Evolutionary conservation across 30 jellyfish, hydroid and myxozoan genomes (phyloP), one percentile per base, ranked within the genome.

Genomic region (Nemopilema nomurai): DNA sequence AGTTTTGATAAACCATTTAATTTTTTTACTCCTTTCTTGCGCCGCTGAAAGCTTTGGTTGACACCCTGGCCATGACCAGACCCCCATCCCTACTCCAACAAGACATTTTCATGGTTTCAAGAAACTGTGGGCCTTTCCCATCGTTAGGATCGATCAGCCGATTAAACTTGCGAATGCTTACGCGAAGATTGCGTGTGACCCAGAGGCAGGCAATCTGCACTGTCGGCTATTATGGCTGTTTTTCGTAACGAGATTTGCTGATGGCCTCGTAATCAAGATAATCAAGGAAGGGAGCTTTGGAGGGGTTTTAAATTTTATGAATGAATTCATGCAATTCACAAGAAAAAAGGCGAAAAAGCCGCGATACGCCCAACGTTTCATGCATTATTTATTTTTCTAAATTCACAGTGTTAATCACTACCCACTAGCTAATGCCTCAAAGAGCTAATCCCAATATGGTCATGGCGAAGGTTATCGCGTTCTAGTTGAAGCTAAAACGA

Each of bases 351-450:
- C 9, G 31, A 23, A 32, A 53, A 74, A 72, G 57, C 76, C 20
- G 57, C 49, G n/a, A 76, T 24, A 76, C 25, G 51, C 74, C 86
- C 72, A 76, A 28, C 86, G 74, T 76, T 62, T 76, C 30, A 30
- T 52, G 30, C 72, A 76, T 76, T 51, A 76, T 76, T 24, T 76
- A 76, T 76, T 76, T 31, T 49, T 62, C 28, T 30, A 49, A 41
- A 49, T 52, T 76, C 74, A 53, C 74, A 52, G 86, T 67, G 77
- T 78, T 78, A 16, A 62, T 78, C 88, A 64, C 77, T 64, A 18
- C 79, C 77, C 72, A 63, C 78, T 63, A 62, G 79, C 77, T 78
- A 62, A 78, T 78, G 57, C 88, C 88, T 78, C 53, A 4, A 67
- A 66, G 53, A 16, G 77, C 49, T 41, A 78, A 78, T 62, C 79